phyloP scores from a whole-genome alignment of 2,888 invertebrate genomes.

The Phortica magna region DNA sequence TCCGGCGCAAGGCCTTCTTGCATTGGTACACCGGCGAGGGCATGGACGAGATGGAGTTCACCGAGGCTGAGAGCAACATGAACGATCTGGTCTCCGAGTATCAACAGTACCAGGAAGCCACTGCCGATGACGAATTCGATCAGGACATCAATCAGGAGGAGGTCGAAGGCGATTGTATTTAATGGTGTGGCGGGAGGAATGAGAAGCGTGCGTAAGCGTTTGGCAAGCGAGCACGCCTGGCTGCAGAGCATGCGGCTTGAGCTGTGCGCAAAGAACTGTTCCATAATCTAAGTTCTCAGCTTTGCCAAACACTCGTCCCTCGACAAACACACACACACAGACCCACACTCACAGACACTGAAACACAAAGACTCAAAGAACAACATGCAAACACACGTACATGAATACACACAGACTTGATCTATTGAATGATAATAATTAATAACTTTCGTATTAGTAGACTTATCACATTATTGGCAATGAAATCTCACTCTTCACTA shows the following conservation, averaged over 20 bases:
- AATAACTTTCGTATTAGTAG: slow-evolving; percentile 19
- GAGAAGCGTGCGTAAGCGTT: slow-evolving; percentile 68
- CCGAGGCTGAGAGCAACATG: slow-evolving; percentile 97
- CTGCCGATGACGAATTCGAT: slow-evolving; percentile 92
- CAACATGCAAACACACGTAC: slow-evolving; percentile 35
- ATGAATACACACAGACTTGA: background rate
- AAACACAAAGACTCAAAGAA: slow-evolving; percentile 52
- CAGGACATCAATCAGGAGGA: slow-evolving; percentile 86
- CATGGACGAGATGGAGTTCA: slow-evolving; percentile 98
- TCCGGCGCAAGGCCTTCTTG: slow-evolving; percentile 87
- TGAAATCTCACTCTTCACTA: slow-evolving; percentile 34
- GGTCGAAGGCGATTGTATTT: slow-evolving; percentile 79
- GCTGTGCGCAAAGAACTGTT: slow-evolving; percentile 63
- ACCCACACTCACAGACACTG: slow-evolving; percentile 44
- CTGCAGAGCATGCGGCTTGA: slow-evolving; percentile 60
- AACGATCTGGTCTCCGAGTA: slow-evolving; percentile 94
- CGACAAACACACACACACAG: slow-evolving; percentile 36
- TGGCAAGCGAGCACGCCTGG: slow-evolving; percentile 56
- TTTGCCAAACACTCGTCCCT: background rate
- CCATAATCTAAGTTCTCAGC: slow-evolving; percentile 57
- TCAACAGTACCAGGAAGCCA: slow-evolving; percentile 95
- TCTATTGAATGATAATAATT: background rate
- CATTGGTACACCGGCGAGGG: slow-evolving; percentile 95
- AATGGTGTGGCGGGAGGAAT: slow-evolving; percentile 74
- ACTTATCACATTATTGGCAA: slow-evolving; percentile 3